phyloP scores from a whole-genome alignment of 1,140 invertebrate species.

The Caenorhabditis brenneri region DNA sequence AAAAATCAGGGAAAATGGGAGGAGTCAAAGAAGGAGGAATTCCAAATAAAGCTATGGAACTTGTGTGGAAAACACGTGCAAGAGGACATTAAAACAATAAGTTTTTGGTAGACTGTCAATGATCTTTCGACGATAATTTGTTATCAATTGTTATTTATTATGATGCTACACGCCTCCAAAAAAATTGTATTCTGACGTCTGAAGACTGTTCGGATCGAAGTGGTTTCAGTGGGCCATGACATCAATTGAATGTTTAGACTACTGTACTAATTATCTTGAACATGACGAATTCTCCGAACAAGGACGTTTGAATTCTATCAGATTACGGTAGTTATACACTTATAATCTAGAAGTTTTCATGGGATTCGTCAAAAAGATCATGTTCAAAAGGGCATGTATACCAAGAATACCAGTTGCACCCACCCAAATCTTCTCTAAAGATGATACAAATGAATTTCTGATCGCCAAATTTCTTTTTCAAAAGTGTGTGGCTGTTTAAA shows the following conservation, averaged over 20 bases:
- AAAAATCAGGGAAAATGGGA: neutral
- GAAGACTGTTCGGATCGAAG: neutral
- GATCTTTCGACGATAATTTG: neutral
- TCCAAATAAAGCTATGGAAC: neutral
- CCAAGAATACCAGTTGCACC: too few relatives aligned
- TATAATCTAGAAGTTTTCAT: too few relatives aligned
- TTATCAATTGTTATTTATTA: neutral
- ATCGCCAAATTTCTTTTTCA: neutral
- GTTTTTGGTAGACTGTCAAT: neutral
- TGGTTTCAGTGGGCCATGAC: constrained; percentile 9
- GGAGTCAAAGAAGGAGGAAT: neutral
- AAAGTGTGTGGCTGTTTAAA: neutral
- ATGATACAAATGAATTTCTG: neutral
- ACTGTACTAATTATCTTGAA: neutral
- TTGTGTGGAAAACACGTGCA: neutral
- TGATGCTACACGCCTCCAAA: neutral
- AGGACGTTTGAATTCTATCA: neutral
- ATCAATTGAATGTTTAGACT: neutral
- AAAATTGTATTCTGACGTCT: constrained; percentile 12
- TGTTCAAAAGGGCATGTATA: too few relatives aligned
- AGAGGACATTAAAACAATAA: neutral
- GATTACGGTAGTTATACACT: too few relatives aligned
- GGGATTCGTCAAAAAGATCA: too few relatives aligned
- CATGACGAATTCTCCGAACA: neutral
- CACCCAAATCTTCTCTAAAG: neutral